Conservation (phyloP, 2,888 invertebrate species). For the Drosophila multiciliata region DNA sequence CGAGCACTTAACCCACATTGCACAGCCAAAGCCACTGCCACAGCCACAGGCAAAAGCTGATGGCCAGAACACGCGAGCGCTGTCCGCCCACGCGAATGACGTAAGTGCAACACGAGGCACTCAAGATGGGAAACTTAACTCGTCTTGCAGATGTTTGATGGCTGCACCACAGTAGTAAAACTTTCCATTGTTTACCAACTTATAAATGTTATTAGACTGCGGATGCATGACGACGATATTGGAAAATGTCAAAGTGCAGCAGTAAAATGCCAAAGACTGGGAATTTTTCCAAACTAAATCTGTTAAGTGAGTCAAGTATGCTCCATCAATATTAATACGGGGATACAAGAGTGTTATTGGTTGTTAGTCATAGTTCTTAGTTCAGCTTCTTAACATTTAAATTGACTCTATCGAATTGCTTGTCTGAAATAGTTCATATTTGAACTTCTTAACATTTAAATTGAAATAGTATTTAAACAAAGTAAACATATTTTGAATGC, state of each 20-base stretch:
- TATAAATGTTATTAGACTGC: constrained; percentile 43
- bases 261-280: neutral
- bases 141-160: constrained; percentile 48
- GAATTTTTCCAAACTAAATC: neutral
- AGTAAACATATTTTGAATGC: neutral
- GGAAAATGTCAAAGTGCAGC: constrained; percentile 34
- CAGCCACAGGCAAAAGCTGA: constrained; percentile 27
- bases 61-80: constrained; percentile 9
- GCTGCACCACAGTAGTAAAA: constrained; percentile 39
- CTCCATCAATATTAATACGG: neutral
- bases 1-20: constrained; percentile 43
- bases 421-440: neutral
- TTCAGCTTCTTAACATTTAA: neutral
- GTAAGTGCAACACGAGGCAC: constrained; percentile 32
- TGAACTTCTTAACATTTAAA: neutral
- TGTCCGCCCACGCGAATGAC: constrained; percentile 37
- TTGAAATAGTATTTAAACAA: neutral
- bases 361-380: neutral
- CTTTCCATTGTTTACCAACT: constrained; percentile 53
- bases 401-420: neutral
- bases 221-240: constrained; percentile 16
- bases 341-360: neutral
- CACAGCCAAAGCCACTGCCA: neutral
- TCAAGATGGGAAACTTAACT: constrained; percentile 18
- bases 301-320: neutral